Percentiles rank a stretch among this genome's conserved stretches.
phyloP scores from a whole-genome alignment of 2,797 vertebrate genomes.

The Squalus acanthias region DNA sequence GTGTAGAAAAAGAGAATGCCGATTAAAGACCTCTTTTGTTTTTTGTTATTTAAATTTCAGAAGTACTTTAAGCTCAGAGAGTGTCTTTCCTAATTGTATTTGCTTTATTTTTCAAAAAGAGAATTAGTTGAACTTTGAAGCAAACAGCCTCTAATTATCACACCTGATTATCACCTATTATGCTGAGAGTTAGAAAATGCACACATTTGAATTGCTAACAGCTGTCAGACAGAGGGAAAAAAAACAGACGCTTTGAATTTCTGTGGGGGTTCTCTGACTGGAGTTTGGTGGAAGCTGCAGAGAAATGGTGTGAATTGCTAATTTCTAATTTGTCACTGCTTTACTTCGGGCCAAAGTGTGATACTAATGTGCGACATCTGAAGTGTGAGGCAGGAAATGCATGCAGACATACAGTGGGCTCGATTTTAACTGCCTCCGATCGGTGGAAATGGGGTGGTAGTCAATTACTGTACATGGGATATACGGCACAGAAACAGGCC shows the following conservation, averaged over 20 bases:
- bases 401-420: not conserved
- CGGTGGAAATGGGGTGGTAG: not conserved
- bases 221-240: not conserved
- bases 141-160: not conserved
- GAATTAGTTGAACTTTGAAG: not conserved
- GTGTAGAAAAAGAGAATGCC: too few relatives aligned
- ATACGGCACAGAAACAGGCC: too few relatives aligned
- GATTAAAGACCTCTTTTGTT: too few relatives aligned
- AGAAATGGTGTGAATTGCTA: not conserved
- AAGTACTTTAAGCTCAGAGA: not conserved
- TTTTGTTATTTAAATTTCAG: not conserved
- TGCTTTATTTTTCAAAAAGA: constrained; percentile 13
- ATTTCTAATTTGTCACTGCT: not conserved
- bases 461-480: too few relatives aligned
- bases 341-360: not conserved
- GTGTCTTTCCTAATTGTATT: not conserved
- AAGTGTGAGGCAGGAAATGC: not conserved
- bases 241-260: not conserved
- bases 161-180: not conserved
- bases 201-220: not conserved
- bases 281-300: not conserved
- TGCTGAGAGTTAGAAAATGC: not conserved
- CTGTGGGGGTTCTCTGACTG: not conserved
- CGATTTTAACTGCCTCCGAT: not conserved
- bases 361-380: too few relatives aligned